phyloP scores from a whole-genome alignment of 2,888 invertebrate species.

The Germaria angustata region DNA sequence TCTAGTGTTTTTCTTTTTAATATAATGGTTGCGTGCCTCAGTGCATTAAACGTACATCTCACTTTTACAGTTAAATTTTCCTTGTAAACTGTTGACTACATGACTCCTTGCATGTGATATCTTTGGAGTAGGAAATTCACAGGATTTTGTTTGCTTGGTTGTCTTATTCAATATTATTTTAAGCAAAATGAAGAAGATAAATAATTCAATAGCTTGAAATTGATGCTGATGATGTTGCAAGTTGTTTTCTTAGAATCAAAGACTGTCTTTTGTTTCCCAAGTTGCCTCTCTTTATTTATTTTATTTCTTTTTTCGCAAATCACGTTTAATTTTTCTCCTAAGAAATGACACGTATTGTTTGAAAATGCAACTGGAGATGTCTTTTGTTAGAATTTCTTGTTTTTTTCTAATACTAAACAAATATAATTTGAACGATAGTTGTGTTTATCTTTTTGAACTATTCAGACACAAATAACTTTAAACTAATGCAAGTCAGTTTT shows the following conservation, averaged over 20 bases:
- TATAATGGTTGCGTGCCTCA: conserved; percentile 17
- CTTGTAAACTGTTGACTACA: neutral
- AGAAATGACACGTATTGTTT: conserved; percentile 29
- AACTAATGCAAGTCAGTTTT: neutral
- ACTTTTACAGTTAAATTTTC: neutral
- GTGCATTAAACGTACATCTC: neutral
- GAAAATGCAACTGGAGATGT: neutral
- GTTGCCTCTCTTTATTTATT: neutral
- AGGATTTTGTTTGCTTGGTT: neutral
- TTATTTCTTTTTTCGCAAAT: conserved; percentile 20
- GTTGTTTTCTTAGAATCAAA: neutral
- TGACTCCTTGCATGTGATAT: neutral
- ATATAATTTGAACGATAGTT: conserved; percentile 5
- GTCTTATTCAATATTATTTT: too few species aligned
- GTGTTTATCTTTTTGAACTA: neutral
- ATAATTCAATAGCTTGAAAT: neutral
- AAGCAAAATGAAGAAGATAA: neutral
- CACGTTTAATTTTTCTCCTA: conserved; percentile 22
- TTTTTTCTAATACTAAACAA: neutral
- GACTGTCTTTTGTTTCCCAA: neutral
- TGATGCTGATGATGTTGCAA: conserved; percentile 9
- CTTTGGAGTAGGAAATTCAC: neutral
- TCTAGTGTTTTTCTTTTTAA: neutral
- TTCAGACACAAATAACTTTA: neutral
- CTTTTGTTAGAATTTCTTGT: neutral